phyloP scores from a whole-genome alignment of 2,113 vertebrate genomes.

The Kryptolebias marmoratus region DNA sequence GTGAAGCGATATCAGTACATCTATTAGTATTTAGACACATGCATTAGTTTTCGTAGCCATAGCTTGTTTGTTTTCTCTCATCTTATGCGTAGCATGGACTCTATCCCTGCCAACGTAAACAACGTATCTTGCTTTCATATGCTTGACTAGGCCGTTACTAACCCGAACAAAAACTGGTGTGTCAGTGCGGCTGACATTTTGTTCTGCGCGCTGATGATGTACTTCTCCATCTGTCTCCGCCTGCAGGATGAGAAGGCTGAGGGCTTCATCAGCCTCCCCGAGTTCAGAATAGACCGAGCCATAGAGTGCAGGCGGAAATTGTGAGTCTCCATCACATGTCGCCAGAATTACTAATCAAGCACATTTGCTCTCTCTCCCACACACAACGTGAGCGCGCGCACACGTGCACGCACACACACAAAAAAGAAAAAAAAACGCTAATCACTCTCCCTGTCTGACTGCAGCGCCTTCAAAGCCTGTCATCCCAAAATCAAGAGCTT shows the following conservation, averaged over 20 bases:
- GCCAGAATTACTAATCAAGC: slow-evolving; percentile 71
- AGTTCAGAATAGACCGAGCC: slow-evolving; percentile 92
- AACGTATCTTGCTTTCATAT: slow-evolving; percentile 59
- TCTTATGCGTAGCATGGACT: slow-evolving; percentile 18
- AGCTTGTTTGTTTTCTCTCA: slow-evolving; percentile 12
- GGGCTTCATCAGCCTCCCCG: slow-evolving; percentile 91
- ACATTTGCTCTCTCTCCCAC: slow-evolving; percentile 57
- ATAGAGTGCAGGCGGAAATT: slow-evolving; percentile 91
- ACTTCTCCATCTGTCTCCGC: slow-evolving; percentile 67
- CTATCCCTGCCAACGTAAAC: slow-evolving; percentile 35
- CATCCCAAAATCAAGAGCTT: slow-evolving; percentile 95
- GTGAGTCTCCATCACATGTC: slow-evolving; percentile 81
- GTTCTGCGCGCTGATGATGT: slow-evolving; percentile 56
- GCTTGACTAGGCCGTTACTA: slow-evolving; percentile 24
- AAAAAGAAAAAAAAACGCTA: slow-evolving; percentile 20
- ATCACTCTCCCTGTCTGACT: slow-evolving; percentile 53
- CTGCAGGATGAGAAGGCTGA: slow-evolving; percentile 90
- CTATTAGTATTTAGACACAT: neutral
- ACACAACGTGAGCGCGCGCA: slow-evolving; percentile 25
- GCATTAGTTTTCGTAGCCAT: neutral
- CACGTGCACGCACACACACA: slow-evolving; percentile 3
- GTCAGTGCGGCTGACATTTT: slow-evolving; percentile 61
- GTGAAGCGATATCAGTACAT: too few relatives aligned
- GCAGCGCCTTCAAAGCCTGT: slow-evolving; percentile 92
- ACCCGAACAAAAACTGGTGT: slow-evolving; percentile 33